Conservation (phyloP, 2,797 vertebrate genomes). For the Gambelia wislizenii region DNA sequence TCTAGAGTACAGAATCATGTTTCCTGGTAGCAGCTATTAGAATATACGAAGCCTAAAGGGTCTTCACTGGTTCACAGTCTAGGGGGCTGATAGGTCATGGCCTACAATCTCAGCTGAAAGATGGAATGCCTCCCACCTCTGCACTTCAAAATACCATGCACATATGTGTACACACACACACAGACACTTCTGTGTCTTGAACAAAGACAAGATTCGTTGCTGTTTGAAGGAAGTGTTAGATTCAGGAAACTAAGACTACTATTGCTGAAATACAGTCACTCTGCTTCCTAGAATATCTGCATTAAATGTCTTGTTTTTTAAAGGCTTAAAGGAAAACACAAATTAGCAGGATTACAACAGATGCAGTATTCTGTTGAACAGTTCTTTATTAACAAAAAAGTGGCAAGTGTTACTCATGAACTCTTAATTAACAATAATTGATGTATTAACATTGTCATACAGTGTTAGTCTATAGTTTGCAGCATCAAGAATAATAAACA, state of each 20-base stretch:
- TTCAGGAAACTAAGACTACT: not conserved
- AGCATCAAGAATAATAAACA: conserved; percentile 1
- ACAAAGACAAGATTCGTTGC: not conserved
- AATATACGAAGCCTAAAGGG: not conserved
- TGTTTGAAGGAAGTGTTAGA: not conserved
- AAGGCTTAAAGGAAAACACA: not conserved
- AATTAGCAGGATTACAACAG: not conserved
- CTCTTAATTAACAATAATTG: not conserved
- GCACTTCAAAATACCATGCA: not conserved
- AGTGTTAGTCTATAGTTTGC: not conserved
- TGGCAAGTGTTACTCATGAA: conserved; percentile 11
- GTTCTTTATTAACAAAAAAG: conserved; percentile 33
- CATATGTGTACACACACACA: no score
- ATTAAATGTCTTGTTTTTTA: not conserved
- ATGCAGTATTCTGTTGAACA: not conserved
- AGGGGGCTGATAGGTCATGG: not conserved
- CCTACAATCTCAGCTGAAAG: not conserved
- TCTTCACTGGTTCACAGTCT: not conserved
- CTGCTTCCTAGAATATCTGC: not conserved
- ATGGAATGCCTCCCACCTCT: not conserved
- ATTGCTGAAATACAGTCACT: not conserved
- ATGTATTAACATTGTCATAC: not conserved
- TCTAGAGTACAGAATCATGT: not conserved
- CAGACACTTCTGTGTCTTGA: not conserved
- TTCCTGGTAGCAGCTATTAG: not conserved